Base-by-base conservation (phyloP, 1,140 invertebrate genomes). In the Pollicipes pollicipes region DNA sequence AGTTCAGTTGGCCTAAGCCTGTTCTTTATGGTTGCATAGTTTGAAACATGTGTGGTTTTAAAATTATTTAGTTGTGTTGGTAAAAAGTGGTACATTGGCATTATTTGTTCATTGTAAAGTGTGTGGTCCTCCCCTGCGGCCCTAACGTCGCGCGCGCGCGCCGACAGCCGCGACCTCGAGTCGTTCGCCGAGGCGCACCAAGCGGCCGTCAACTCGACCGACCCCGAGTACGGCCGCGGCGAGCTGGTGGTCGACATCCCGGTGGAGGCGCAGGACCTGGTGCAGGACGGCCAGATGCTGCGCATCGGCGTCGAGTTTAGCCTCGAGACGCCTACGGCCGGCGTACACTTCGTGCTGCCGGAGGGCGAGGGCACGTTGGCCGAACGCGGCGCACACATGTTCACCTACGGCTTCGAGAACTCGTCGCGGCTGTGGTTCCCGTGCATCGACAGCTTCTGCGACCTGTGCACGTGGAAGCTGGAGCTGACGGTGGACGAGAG, bases 401-500 rank as follows among this genome's bases (percentile, higher is more conserved):
- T 92, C 77, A 94, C 93, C 4, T 96, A 92, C 77, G 90, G 90
- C 21, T 89, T 92, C 80, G 89, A 91, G 79, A 95, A 95, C 79
- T 93, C 91, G 29, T 90, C 93, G 2, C 83, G 95, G 30, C 82
- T 97, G 30, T 98, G 96, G 96, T 98, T 98, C 81, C 96, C 96
- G 0, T 98, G 95, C 79, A 87, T 98, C 26, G 95, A 98, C 80
- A 93, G 91, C 76, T 97, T 88, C 81, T 91, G 91, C 1, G 95
- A 98, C 82, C 91, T 92, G 0, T 98, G 95, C 77, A 97, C 95
- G 0, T 98, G 96, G 95, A 93, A 94, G 76, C 81, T 98, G 32
- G 95, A 98, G 81, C 95, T 97, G 75, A 98, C 95, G 0, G 94
- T 97, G 2, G 94, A 97, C 77, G 90, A 94, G 77, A 85, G 87